phyloP scores from a whole-genome alignment of 2,113 vertebrate genomes.

The Nicator chloris region DNA sequence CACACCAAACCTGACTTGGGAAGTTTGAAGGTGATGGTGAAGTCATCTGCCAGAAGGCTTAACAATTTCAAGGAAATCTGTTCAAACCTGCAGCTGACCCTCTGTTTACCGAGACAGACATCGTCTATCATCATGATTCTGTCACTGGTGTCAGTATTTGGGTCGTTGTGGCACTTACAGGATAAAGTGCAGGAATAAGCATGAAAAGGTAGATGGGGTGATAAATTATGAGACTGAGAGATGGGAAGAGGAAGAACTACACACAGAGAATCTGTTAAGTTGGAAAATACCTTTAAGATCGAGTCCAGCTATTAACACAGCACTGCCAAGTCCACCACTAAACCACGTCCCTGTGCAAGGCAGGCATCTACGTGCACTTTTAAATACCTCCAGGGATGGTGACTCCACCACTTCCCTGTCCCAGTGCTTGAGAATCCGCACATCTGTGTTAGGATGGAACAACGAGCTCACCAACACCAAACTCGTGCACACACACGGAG shows the following conservation, averaged over 20 bases:
- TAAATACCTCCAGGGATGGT: neutral
- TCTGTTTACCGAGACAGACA: neutral
- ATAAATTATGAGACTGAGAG: neutral
- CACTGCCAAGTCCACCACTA: no score
- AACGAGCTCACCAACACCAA: rapidly evolving
- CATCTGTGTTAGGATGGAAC: rapidly evolving
- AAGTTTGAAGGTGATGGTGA: neutral
- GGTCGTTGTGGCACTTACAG: neutral
- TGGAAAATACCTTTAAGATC: neutral
- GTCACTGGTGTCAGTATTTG: neutral
- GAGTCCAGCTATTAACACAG: neutral
- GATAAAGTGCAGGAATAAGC: neutral
- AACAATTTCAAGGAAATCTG: neutral
- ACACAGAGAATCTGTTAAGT: neutral
- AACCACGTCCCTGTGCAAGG: rapidly evolving
- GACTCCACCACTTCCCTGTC: neutral
- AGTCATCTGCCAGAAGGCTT: neutral
- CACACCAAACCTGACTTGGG: neutral
- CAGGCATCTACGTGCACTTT: rapidly evolving
- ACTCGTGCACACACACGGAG: rapidly evolving
- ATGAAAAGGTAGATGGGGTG: neutral
- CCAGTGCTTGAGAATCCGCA: rapidly evolving
- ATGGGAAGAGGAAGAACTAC: neutral
- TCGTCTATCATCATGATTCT: neutral
- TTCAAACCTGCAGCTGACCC: neutral